Evolutionary conservation across 2,888 invertebrate genomes (phyloP), one percentile per base, ranked within the genome.

Genomic region (Epirrhoe tristata): DNA sequence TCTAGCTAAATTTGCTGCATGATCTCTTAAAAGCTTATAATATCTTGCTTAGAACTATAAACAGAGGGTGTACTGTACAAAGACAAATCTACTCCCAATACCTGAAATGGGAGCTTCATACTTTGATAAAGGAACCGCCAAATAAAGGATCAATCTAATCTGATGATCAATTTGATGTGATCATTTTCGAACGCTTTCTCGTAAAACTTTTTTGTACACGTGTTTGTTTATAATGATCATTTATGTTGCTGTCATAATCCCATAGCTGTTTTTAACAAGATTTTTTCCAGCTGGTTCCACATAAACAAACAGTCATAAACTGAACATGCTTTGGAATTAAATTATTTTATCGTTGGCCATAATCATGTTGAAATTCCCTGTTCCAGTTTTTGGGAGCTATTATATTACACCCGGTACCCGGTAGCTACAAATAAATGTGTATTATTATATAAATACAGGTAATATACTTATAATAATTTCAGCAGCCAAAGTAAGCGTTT

Each of bases 401-500:
- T 43, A 10, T 24, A 24, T 24, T 12, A 43, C 39, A 43, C 39
- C 39, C 39, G 12, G 39, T 43, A 43, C n/a, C n/a, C n/a, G n/a
- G n/a, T n/a, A n/a, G n/a, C n/a, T n/a, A n/a, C 39, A 12, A 43
- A 7, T 7, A 34, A 5, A 1, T 7, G 34, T 34, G 34, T 34
- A 34, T 34, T 34, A 34, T 7, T 34, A 34, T 34, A 43, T 43
- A 43, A 12, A 43, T 10, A 12, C 12, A 12, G 4, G 16, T 48
- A 16, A 16, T 16, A 16, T 14, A n/a, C n/a, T 14, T 46, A 46
- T 16, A 6, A 7, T 6, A 12, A 46, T 53, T 52, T 8, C 46
- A 51, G 56, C 36, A 62, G n/a, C 14, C 12, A 50, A 59, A 39
- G 39, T 51, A 39, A 51, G 51, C 59, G 59, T 58, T 56, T 60